Evolutionary conservation across 2,113 vertebrate genomes (phyloP).

Genomic region (Pseudorasbora parva): DNA sequence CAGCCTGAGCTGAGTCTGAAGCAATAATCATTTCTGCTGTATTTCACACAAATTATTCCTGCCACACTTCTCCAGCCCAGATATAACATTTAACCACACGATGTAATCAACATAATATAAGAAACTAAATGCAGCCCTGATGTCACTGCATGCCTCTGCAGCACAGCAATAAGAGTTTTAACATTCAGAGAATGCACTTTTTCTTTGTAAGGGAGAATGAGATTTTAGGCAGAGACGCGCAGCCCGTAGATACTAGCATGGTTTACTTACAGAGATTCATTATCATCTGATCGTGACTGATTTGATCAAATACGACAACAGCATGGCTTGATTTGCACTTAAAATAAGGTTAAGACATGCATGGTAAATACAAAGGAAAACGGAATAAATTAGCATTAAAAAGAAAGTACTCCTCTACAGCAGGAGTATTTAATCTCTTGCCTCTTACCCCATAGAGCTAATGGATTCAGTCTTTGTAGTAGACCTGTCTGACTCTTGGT

Average conservation of each 20-base stretch:
- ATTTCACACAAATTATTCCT: slow-evolving; percentile 25
- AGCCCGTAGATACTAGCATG: slow-evolving; percentile 28
- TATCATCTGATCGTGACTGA: slow-evolving; percentile 17
- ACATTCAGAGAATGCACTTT: slow-evolving; percentile 31
- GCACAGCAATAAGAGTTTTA: slow-evolving; percentile 44
- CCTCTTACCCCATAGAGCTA: slow-evolving; percentile 36
- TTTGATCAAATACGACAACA: slow-evolving; percentile 33
- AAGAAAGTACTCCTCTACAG: slow-evolving; percentile 13
- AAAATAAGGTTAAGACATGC: slow-evolving; percentile 44
- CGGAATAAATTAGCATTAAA: slow-evolving; percentile 34
- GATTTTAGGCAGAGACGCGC: not conserved
- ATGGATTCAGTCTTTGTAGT: slow-evolving; percentile 43
- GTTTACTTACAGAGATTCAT: slow-evolving; percentile 18
- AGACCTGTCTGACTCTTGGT: slow-evolving; percentile 29
- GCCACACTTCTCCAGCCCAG: not conserved
- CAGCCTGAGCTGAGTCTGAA: slow-evolving; percentile 32
- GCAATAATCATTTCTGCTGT: slow-evolving; percentile 44
- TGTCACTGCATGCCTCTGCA: slow-evolving; percentile 30
- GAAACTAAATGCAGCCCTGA: slow-evolving; percentile 14
- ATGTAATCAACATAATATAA: not conserved
- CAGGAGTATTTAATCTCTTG: slow-evolving; percentile 44
- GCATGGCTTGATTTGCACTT: slow-evolving; percentile 48
- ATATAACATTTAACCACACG: slow-evolving; percentile 24
- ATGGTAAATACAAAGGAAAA: slow-evolving; percentile 40
- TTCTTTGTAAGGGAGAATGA: not conserved